Evolutionary conservation across 1,140 invertebrate genomes (phyloP).

Genomic region (Mycetomoellerius zeteki): DNA sequence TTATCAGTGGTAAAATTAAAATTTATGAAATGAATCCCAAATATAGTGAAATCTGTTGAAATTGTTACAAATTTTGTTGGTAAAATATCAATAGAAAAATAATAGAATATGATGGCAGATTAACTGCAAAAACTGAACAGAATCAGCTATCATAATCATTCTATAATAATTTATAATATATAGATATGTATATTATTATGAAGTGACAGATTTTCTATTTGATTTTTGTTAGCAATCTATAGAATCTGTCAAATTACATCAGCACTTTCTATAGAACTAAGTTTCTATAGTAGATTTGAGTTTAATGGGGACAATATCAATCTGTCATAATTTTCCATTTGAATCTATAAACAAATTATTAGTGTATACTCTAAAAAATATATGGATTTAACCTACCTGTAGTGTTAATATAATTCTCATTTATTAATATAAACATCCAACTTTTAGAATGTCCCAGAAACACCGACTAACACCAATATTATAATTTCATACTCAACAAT

Average conservation of each 20-base stretch:
- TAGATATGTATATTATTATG: too few relatives aligned
- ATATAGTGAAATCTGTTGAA: background rate
- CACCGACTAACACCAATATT: too few relatives aligned
- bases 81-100: background rate
- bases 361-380: too few relatives aligned
- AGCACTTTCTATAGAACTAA: too few relatives aligned
- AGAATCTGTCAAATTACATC: background rate
- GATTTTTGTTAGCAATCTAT: background rate
- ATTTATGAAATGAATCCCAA: background rate
- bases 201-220: background rate
- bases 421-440: too few relatives aligned
- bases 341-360: background rate
- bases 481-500: too few relatives aligned
- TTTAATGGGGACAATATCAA: background rate
- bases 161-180: conserved; percentile 1
- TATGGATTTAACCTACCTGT: too few relatives aligned
- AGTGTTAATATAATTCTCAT: too few relatives aligned
- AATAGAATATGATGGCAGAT: background rate
- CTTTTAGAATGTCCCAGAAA: too few relatives aligned
- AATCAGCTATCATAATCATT: background rate
- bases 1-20: background rate
- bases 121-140: background rate
- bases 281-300: background rate
- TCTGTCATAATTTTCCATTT: background rate
- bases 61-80: background rate